Conservation (phyloP, 2,888 invertebrate species). For the Caenorhabditis parvicauda region DNA sequence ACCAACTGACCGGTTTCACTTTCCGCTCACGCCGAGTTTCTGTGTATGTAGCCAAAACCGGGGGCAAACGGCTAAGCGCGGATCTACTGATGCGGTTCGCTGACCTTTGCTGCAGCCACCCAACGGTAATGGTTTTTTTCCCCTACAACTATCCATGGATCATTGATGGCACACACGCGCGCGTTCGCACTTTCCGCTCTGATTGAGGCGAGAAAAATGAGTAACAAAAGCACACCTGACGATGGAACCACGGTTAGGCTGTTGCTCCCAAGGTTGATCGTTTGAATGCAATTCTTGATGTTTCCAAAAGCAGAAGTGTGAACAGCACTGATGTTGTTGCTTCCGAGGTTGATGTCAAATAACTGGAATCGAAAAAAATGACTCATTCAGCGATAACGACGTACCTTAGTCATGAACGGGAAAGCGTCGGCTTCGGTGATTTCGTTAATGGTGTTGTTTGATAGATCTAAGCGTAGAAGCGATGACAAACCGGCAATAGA, state of each 20-base stretch:
- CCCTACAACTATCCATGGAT: too few species aligned
- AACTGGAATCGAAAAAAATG: slow-evolving; percentile 56
- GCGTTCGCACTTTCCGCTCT: too few species aligned
- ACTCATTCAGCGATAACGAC: background rate
- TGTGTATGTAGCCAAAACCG: too few species aligned
- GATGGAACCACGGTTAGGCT: slow-evolving; percentile 53
- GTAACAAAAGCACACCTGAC: slow-evolving; percentile 47
- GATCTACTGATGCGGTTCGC: too few species aligned
- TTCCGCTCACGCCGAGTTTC: too few species aligned
- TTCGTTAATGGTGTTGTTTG: slow-evolving; percentile 58
- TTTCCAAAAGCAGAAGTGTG: slow-evolving; percentile 57
- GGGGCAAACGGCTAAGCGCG: too few species aligned
- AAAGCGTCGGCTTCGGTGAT: slow-evolving; percentile 46
- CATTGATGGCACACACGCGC: too few species aligned
- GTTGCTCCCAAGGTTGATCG: slow-evolving; percentile 61
- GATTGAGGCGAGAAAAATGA: too few species aligned
- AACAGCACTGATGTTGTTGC: slow-evolving; percentile 54
- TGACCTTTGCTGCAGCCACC: too few species aligned
- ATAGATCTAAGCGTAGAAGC: slow-evolving; percentile 53
- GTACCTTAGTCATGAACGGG: slow-evolving; percentile 54
- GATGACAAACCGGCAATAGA: slow-evolving; percentile 46
- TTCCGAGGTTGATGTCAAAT: slow-evolving; percentile 58
- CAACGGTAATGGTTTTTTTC: too few species aligned
- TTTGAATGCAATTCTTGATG: slow-evolving; percentile 56
- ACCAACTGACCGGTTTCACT: too few species aligned